These are phyloP conservation scores for Chloropsis hardwickii DNA, from an alignment of 2,113 vertebrate species.

Conservation along the genomic window DNA sequence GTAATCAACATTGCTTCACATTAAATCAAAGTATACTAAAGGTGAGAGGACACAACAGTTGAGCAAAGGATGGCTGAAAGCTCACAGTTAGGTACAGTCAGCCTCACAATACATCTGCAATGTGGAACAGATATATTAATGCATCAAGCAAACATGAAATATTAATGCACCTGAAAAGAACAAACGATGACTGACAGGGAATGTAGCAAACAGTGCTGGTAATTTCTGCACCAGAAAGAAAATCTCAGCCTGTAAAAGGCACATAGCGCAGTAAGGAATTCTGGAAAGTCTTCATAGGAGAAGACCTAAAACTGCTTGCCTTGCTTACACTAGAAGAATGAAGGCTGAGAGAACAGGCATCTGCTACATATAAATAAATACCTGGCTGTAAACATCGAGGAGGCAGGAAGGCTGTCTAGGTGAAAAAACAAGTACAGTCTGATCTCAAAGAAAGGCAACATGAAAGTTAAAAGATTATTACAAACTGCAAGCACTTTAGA, in stretches of 20 bases:
- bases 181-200: neutral
- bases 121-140: neutral
- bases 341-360: neutral
- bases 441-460: neutral
- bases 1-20: neutral
- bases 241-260: neutral
- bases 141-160: neutral
- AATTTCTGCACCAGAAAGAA: neutral
- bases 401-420: neutral
- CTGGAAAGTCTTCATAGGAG: neutral
- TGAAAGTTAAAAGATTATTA: neutral
- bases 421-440: neutral
- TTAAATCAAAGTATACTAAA: neutral
- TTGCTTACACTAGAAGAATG: neutral
- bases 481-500: neutral
- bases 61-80: neutral
- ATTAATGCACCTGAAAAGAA: neutral
- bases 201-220: neutral
- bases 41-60: neutral
- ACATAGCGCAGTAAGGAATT: neutral
- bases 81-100: neutral
- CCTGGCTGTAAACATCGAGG: neutral
- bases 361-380: neutral
- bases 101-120: neutral
- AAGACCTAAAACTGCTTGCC: neutral